A percentile compares a stretch with the other conserved stretches of the same genome.
Conservation (phyloP, 2,888 invertebrate genomes). For the Muscina levida region DNA sequence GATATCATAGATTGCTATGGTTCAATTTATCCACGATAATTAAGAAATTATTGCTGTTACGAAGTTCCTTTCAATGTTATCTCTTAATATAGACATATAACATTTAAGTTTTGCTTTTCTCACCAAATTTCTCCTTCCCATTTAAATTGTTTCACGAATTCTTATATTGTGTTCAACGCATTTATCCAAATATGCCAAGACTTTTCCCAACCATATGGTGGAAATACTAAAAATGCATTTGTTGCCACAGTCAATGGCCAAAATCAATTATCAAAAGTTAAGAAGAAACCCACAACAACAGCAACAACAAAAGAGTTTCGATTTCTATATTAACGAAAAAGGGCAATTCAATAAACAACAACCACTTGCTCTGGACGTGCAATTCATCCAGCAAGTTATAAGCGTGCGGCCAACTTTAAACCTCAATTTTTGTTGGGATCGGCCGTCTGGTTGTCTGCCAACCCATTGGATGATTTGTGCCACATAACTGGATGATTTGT, state of each 20-base stretch:
- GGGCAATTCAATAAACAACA: slow-evolving; percentile 63
- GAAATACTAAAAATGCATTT: slow-evolving; percentile 34
- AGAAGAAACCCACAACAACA: too few relatives aligned
- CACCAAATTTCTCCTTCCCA: too few relatives aligned
- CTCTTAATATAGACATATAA: too few relatives aligned
- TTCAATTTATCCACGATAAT: too few relatives aligned
- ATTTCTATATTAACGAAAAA: slow-evolving; percentile 58
- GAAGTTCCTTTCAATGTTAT: too few relatives aligned
- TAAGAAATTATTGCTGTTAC: too few relatives aligned
- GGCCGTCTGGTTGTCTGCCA: slow-evolving; percentile 52
- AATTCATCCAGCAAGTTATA: too few relatives aligned
- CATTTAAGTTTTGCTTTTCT: too few relatives aligned
- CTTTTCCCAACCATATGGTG: slow-evolving; percentile 51
- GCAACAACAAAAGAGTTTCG: slow-evolving; percentile 57
- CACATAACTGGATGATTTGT: slow-evolving; percentile 17
- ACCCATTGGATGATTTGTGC: neutral
- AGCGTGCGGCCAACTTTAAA: neutral
- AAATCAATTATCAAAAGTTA: slow-evolving; percentile 36
- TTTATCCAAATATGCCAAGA: slow-evolving; percentile 4
- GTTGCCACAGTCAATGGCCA: slow-evolving; percentile 34
- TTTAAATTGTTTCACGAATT: too few relatives aligned
- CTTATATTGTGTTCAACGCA: too few relatives aligned
- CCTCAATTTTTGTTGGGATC: too few relatives aligned
- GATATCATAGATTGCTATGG: too few relatives aligned
- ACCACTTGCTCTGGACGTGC: slow-evolving; percentile 54